Conservation (phyloP, 2,888 invertebrate species). For the Nephrotoma guestfalica region DNA sequence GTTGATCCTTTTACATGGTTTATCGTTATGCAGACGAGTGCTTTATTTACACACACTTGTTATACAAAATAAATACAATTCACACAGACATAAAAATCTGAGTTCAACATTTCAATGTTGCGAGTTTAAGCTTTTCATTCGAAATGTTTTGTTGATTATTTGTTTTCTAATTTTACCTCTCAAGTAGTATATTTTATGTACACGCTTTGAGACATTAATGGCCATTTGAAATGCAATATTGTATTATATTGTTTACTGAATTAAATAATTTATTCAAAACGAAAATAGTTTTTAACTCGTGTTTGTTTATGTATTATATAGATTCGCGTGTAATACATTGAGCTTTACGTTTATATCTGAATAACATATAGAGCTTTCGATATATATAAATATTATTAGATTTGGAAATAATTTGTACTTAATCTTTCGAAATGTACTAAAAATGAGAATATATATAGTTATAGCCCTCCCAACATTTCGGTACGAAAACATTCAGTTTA, state of each 20-base stretch:
- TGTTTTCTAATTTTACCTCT: not conserved
- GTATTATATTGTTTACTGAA: not conserved
- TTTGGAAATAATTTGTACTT: too few relatives aligned
- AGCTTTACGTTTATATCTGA: too few relatives aligned
- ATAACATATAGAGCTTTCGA: too few relatives aligned
- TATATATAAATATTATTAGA: too few relatives aligned
- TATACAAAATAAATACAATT: not conserved
- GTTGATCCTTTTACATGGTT: not conserved
- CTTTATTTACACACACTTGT: not conserved
- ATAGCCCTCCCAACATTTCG: too few relatives aligned
- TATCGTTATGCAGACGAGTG: not conserved
- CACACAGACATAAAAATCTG: not conserved
- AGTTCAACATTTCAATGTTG: not conserved
- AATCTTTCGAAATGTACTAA: too few relatives aligned
- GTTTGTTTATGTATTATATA: not conserved
- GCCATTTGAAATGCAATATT: not conserved
- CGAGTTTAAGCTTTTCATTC: not conserved
- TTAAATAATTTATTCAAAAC: not conserved
- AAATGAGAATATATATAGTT: too few relatives aligned
- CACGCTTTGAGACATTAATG: not conserved
- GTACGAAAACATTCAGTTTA: too few relatives aligned
- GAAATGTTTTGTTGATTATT: not conserved
- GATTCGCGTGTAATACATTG: too few relatives aligned
- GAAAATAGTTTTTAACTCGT: not conserved
- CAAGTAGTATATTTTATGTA: not conserved